phyloP scores from a whole-genome alignment of 1,140 invertebrate species.

The Phymorhynchus buccinoides region DNA sequence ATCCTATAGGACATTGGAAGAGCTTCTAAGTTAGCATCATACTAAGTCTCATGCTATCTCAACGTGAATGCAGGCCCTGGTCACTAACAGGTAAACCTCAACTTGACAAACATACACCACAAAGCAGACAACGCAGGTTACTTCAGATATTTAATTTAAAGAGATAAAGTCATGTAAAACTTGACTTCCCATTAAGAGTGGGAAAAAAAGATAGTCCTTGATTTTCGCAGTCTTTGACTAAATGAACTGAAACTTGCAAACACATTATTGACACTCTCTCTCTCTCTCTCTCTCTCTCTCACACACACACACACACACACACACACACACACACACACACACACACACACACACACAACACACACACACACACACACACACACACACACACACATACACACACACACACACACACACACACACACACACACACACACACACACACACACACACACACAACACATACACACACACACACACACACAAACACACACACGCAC shows the following conservation, averaged over 20 bases:
- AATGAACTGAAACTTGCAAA: not conserved
- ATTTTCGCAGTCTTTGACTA: not conserved
- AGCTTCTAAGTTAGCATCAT: too few relatives aligned
- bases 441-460: too few relatives aligned
- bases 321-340: not conserved
- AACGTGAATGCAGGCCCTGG: too few relatives aligned
- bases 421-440: constrained; percentile 7
- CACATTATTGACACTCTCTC: not conserved
- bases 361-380: too few relatives aligned
- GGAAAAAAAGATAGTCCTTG: not conserved
- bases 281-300: not conserved
- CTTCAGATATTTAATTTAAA: not conserved
- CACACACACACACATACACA: constrained; percentile 21
- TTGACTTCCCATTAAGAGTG: too few relatives aligned
- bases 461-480: too few relatives aligned
- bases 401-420: constrained; percentile 19
- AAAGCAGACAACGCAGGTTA: not conserved
- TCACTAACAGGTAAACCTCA: too few relatives aligned
- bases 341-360: too few relatives aligned
- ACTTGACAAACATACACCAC: too few relatives aligned
- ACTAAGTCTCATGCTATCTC: too few relatives aligned
- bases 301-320: constrained; percentile 7
- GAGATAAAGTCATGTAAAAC: not conserved
- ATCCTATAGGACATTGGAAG: too few relatives aligned
- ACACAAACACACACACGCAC: too few relatives aligned